A percentile compares a stretch with the other conserved stretches of the same genome.
Evolutionary conservation across 2,797 vertebrate genomes (phyloP).

Genomic region (Pantherophis alleghaniensis): DNA sequence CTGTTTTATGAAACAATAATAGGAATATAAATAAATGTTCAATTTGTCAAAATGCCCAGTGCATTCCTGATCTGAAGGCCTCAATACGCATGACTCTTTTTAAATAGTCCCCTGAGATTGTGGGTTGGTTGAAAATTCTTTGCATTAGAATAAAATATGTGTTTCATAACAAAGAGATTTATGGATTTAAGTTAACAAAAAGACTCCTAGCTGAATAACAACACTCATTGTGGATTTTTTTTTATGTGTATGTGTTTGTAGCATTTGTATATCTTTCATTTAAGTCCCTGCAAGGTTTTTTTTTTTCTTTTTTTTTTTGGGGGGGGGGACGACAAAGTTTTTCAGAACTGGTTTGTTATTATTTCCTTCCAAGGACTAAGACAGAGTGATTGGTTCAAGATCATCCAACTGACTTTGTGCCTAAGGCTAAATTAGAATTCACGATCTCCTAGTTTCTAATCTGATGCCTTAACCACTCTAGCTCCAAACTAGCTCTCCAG

Average conservation of each 20-base stretch:
- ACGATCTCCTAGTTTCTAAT: background rate
- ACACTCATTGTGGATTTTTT: background rate
- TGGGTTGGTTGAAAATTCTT: slow-evolving; percentile 24
- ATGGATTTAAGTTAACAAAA: slow-evolving; percentile 37
- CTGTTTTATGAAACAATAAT: background rate
- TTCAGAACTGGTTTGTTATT: background rate
- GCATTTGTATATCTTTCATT: background rate
- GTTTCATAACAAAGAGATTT: slow-evolving; percentile 26
- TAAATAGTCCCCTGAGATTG: slow-evolving; percentile 30
- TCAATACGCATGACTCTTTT: background rate
- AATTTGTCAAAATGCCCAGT: slow-evolving; percentile 3
- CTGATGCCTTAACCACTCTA: background rate
- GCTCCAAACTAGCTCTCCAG: background rate
- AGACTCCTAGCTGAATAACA: slow-evolving; percentile 17
- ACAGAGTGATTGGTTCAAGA: background rate
- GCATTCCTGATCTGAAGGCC: background rate
- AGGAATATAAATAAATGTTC: background rate
- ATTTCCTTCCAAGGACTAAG: background rate
- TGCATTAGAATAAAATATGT: background rate
- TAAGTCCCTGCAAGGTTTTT: background rate
- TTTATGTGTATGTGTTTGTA: background rate
- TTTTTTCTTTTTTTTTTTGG: background rate
- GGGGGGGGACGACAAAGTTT: background rate
- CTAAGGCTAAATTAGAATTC: background rate
- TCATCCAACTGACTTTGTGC: background rate